A percentile compares a stretch with the other conserved stretches of the same genome.
phyloP scores from a whole-genome alignment of 2,888 invertebrate species.

The Shargacucullia verbasci region DNA sequence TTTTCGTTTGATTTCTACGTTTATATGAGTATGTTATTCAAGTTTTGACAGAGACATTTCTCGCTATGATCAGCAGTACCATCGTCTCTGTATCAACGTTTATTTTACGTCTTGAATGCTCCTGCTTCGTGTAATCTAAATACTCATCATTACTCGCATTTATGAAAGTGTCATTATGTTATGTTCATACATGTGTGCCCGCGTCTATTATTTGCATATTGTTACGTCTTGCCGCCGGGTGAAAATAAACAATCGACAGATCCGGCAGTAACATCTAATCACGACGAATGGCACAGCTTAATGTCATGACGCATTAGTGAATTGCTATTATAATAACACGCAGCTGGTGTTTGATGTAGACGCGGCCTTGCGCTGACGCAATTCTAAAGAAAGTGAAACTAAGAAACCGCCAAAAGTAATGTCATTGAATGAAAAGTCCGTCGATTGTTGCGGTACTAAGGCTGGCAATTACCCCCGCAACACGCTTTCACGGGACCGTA shows the following conservation, averaged over 20 bases:
- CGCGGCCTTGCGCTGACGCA: conserved; percentile 75
- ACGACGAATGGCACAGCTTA: conserved; percentile 62
- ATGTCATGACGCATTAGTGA: conserved; percentile 70
- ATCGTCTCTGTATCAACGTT: conserved; percentile 37
- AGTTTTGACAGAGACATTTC: conserved; percentile 44
- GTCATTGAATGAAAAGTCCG: conserved; percentile 70
- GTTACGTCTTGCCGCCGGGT: conserved; percentile 66
- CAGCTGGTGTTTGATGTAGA: conserved; percentile 62
- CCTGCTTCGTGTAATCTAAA: conserved; percentile 44
- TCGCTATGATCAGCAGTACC: conserved; percentile 27
- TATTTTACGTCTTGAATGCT: conserved; percentile 14
- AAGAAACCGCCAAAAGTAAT: conserved; percentile 72
- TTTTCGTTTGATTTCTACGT: conserved; percentile 12
- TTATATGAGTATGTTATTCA: conserved; percentile 8
- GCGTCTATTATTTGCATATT: conserved; percentile 68
- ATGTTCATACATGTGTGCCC: conserved; percentile 51
- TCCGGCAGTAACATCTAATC: conserved; percentile 65
- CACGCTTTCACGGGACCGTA: conserved; percentile 69
- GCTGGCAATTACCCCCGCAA: conserved; percentile 63
- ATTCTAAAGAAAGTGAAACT: conserved; percentile 81
- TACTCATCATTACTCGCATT: conserved; percentile 53
- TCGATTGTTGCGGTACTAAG: conserved; percentile 68
- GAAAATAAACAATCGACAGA: conserved; percentile 75
- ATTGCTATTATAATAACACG: conserved; percentile 68
- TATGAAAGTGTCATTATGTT: conserved; percentile 69